These are phyloP conservation scores for Digitonthophagus gazella DNA, from an alignment of 2,888 invertebrate species.

Conservation along the genomic window DNA sequence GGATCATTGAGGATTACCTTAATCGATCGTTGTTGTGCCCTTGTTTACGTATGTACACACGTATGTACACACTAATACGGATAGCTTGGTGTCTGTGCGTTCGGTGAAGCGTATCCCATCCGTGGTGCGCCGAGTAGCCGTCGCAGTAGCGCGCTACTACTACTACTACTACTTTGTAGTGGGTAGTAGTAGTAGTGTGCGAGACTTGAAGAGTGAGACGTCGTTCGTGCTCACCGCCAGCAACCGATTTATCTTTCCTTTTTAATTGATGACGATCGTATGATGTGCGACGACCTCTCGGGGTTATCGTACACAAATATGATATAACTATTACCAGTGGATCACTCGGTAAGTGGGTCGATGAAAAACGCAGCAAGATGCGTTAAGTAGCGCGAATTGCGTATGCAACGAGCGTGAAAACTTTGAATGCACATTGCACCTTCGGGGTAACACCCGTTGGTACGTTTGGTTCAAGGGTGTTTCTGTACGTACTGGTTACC, in stretches of 20 bases:
- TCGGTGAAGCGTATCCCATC: background rate
- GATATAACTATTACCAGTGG: constrained; percentile 50
- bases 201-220: background rate
- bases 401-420: constrained; percentile 54
- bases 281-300: background rate
- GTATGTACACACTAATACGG: too few species aligned
- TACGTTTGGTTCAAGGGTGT: constrained; percentile 53
- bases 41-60: too few species aligned
- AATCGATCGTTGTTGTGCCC: background rate
- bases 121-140: constrained; percentile 1
- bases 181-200: background rate
- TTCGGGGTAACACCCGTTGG: constrained; percentile 44
- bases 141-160: background rate
- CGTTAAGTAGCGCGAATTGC: constrained; percentile 48
- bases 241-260: background rate
- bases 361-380: constrained; percentile 57
- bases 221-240: background rate
- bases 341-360: constrained; percentile 62
- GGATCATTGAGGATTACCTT: constrained; percentile 47
- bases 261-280: background rate
- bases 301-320: constrained; percentile 4
- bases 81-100: background rate
- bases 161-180: background rate
- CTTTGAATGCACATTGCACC: constrained; percentile 45
- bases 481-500: constrained; percentile 57